Conservation (phyloP, 2,113 vertebrate species). For the Piprites chloris region DNA sequence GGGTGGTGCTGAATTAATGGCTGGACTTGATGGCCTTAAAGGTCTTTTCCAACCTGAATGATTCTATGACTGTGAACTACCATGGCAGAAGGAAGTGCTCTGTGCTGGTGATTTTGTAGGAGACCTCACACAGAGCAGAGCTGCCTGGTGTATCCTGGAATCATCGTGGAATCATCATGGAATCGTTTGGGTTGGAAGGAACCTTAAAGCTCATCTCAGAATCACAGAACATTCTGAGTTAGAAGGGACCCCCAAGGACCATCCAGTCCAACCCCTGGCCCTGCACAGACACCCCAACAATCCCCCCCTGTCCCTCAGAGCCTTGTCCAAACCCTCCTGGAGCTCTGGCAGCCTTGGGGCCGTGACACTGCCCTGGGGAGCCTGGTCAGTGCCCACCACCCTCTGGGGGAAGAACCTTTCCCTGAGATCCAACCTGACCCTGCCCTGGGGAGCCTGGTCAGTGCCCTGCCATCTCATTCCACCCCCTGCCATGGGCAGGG, state of each 20-base stretch:
- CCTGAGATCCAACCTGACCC: too few relatives aligned
- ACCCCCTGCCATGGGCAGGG: background rate
- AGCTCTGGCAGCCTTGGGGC: background rate
- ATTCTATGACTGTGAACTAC: background rate
- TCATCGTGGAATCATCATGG: background rate
- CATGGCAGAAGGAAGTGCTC: accelerated
- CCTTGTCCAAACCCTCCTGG: accelerated
- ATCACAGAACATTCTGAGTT: too few relatives aligned
- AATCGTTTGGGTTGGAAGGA: background rate
- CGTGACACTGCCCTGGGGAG: background rate
- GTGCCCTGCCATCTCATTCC: background rate
- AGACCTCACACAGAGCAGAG: background rate
- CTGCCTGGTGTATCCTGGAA: background rate
- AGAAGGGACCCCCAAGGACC: too few relatives aligned
- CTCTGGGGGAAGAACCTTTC: too few relatives aligned
- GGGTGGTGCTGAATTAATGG: background rate
- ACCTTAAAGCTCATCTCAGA: too few relatives aligned
- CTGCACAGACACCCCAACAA: too few relatives aligned
- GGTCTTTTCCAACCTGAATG: background rate
- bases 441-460: background rate
- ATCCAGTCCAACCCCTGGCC: background rate
- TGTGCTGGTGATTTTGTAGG: background rate
- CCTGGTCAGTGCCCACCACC: background rate
- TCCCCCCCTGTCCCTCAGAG: background rate
- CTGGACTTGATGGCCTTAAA: background rate